Evolutionary conservation across 1,140 invertebrate genomes (phyloP).

Genomic region (Geopemphigus sp.): DNA sequence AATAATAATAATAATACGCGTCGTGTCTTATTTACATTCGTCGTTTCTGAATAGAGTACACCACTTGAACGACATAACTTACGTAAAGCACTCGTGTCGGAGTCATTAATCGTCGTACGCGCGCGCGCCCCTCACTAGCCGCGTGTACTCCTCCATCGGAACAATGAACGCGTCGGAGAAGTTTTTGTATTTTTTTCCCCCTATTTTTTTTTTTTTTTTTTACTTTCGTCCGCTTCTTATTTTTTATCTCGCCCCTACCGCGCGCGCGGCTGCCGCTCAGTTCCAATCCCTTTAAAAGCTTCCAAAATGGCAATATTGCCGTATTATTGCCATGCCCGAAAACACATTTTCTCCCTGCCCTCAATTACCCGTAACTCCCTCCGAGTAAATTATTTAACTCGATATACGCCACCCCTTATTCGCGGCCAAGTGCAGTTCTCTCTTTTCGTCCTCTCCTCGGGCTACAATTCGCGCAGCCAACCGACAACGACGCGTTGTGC

Average conservation of each 20-base stretch:
- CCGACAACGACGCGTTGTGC: not conserved
- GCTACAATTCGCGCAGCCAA: constrained; percentile 35
- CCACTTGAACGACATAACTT: not conserved
- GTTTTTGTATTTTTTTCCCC: not conserved
- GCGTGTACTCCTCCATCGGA: not conserved
- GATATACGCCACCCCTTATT: constrained; percentile 14
- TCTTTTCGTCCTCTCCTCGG: constrained; percentile 18
- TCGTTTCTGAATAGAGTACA: not conserved
- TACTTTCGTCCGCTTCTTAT: not conserved
- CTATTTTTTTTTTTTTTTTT: not conserved
- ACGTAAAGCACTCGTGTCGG: not conserved
- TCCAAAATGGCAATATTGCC: constrained; percentile 34
- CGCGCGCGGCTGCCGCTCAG: not conserved
- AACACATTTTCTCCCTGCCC: constrained; percentile 1
- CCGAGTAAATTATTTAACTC: constrained; percentile 46
- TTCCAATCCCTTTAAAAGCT: constrained; percentile 38
- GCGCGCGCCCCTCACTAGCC: not conserved
- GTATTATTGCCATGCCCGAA: constrained; percentile 21
- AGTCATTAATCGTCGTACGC: constrained; percentile 1
- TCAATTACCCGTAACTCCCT: constrained; percentile 46
- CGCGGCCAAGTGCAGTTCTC: not conserved
- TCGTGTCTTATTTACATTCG: not conserved
- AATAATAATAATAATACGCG: not conserved
- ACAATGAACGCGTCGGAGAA: constrained; percentile 3
- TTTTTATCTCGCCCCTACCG: not conserved